Base-by-base conservation (phyloP, 2,797 vertebrate genomes). In the Gallinago solitaria region DNA sequence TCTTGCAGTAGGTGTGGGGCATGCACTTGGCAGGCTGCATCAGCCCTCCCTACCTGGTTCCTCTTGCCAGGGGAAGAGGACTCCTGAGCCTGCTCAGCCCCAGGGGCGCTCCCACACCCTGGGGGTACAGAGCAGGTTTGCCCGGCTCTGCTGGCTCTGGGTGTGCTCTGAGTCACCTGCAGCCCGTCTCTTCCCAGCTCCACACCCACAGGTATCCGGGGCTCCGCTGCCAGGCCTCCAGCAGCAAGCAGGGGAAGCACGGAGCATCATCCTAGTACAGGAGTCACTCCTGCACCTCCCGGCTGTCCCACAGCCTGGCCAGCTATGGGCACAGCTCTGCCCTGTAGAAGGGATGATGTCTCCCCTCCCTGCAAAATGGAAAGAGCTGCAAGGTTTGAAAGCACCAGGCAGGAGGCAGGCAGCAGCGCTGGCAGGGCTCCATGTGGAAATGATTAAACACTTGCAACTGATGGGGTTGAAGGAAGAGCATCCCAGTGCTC, bases 81-180 rank as follows among this genome's bases (percentile, higher is more conserved):
- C 9, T 56, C 25, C 61, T 6, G 41, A 74, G 54, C 32, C 71
- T 64, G 64, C 79, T 68, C 25, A 91, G 78, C 73, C 54, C 56
- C 50, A 50, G 65, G 64, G 81, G 68, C 37, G 80, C 86, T 59
- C 77, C 93, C 67, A 3, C 9, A 27, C 7, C 87, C 51, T 4
- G 5, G 14, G 27, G 57, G 67, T 20, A 56, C 86, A 37, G 81
- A 96, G 90, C 96, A 93, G 91, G 96, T 96, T 88, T 88, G 73
- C 95, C 96, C 83, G 77, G 96, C 95, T 96, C 77, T 76, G 70
- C 94, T 51, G 24, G 95, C 93, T 97, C 37, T 86, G 86, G 65
- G 73, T 0, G 57, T 24, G 95, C 89, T 82, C 71, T 93, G 92
- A 95, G 73, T 92, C 91, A 93, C 81, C 33, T 24, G 2, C 85